These are phyloP conservation scores for Cyphomyrmex costatus DNA, from an alignment of 1,140 invertebrate species.

Conservation along the genomic window DNA sequence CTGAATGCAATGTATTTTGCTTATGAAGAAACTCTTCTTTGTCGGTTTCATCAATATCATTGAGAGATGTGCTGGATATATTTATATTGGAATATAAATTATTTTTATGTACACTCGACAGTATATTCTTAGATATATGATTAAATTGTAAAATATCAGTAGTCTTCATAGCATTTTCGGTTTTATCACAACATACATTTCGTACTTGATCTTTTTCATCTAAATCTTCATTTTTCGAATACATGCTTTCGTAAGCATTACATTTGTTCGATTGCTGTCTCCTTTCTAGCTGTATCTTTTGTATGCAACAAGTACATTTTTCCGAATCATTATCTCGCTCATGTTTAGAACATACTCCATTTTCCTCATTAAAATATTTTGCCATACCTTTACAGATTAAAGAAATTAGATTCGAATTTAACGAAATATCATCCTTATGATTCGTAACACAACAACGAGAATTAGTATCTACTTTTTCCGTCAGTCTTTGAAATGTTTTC, in stretches of 20 bases:
- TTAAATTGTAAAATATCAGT: not conserved
- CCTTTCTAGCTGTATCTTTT: slow-evolving; percentile 11
- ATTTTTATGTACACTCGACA: not conserved
- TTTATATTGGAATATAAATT: not conserved
- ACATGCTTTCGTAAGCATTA: not conserved
- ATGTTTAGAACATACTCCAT: not conserved
- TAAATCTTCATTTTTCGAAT: not conserved
- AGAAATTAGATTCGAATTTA: slow-evolving; percentile 22
- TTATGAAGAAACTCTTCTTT: not conserved
- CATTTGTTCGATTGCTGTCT: not conserved
- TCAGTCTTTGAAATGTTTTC: slow-evolving; percentile 56
- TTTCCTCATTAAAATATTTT: not conserved
- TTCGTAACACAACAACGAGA: slow-evolving; percentile 1
- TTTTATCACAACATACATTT: not conserved
- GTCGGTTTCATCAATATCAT: not conserved
- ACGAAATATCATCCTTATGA: not conserved
- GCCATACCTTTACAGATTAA: slow-evolving; percentile 43
- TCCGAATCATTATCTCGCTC: not conserved
- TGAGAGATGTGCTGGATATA: not conserved
- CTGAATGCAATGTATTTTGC: not conserved
- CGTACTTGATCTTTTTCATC: not conserved
- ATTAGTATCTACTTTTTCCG: not conserved
- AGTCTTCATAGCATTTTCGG: not conserved
- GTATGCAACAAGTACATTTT: not conserved
- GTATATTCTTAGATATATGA: not conserved